A percentile compares a stretch with the other conserved stretches of the same genome.
Conservation (phyloP, 2,113 vertebrate species). For the Python bivittatus region DNA sequence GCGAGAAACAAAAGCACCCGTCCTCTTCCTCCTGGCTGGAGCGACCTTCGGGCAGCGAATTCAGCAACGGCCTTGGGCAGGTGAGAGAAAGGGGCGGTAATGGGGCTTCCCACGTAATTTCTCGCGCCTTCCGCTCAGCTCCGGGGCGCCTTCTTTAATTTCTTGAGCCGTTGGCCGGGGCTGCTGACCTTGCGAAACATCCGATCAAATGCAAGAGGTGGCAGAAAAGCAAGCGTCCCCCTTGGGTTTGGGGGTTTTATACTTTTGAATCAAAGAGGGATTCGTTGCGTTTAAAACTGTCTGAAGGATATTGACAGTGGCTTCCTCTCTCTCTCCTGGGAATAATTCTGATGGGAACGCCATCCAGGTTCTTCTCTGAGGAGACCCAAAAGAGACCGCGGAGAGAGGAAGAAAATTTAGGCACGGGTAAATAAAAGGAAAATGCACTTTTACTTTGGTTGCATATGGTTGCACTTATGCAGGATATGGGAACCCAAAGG, state of each 20-base stretch:
- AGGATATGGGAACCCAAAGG: not conserved
- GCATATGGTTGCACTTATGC: not conserved
- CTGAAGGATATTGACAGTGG: too few relatives aligned
- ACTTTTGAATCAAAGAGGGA: not conserved
- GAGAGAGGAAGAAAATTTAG: not conserved
- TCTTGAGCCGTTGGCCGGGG: not conserved
- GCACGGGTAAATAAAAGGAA: not conserved
- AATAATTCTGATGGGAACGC: not conserved
- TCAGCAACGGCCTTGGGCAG: not conserved
- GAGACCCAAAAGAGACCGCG: not conserved
- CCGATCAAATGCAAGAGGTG: not conserved
- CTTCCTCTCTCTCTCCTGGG: not conserved
- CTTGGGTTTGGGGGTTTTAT: not conserved
- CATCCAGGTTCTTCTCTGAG: not conserved
- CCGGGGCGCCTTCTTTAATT: not conserved
- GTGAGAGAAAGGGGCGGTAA: not conserved
- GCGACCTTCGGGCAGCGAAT: not conserved
- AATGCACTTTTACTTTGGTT: not conserved
- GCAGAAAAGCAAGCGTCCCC: not conserved
- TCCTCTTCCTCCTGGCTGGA: slow-evolving; percentile 37
- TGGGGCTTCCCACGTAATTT: not conserved
- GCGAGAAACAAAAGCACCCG: not conserved
- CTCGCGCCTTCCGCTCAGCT: too few relatives aligned
- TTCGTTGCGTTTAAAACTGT: not conserved
- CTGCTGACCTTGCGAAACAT: not conserved